phyloP scores from a whole-genome alignment of 2,113 vertebrate genomes.

The Daphoenositta chrysoptera region DNA sequence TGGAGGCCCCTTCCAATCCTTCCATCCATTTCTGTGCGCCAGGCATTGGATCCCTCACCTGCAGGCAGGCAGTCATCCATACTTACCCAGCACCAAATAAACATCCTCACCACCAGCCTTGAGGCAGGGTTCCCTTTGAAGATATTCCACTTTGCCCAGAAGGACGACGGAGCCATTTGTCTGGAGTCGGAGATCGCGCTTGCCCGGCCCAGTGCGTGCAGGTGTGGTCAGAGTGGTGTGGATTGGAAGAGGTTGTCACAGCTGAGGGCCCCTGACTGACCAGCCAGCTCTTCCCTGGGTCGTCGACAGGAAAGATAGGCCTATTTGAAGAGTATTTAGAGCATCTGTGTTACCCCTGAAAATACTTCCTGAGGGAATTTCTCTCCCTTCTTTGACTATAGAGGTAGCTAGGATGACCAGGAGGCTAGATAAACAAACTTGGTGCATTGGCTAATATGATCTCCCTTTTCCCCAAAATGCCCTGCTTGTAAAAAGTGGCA shows the following conservation, averaged over 20 bases:
- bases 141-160: not conserved
- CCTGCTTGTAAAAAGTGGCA: not conserved
- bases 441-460: not conserved
- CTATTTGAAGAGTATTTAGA: conserved; percentile 48
- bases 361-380: not conserved
- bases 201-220: no score
- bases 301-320: not conserved
- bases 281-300: not conserved
- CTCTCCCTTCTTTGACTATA: not conserved
- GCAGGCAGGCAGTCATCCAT: not conserved
- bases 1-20: not conserved
- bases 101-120: not conserved
- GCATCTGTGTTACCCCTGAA: not conserved
- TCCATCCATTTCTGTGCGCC: not conserved
- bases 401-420: not conserved
- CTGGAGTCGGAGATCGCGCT: accelerated
- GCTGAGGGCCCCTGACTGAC: not conserved
- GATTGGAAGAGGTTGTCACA: conserved; percentile 3
- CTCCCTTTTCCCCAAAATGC: not conserved
- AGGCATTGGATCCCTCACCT: not conserved
- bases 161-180: not conserved
- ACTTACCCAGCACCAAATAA: not conserved
- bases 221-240: not conserved
- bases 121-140: not conserved
- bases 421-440: not conserved